Conservation (phyloP, 2,113 vertebrate species). For the Hucho hucho region DNA sequence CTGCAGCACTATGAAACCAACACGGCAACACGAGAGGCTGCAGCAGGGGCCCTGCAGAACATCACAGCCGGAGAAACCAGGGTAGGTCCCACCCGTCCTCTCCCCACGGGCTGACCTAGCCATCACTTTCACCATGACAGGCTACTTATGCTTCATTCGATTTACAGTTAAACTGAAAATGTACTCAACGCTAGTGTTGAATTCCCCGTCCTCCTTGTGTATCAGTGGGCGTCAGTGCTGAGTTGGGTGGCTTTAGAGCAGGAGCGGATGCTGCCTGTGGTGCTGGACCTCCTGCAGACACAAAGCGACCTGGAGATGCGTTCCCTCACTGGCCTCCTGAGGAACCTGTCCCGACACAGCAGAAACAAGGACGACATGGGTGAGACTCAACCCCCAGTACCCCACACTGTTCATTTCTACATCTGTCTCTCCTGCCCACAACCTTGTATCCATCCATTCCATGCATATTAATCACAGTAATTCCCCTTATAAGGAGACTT, state of each 20-base stretch:
- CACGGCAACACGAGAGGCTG: conserved; percentile 81
- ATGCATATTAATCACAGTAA: too few relatives aligned
- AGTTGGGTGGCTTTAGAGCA: conserved; percentile 87
- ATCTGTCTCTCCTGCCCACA: background rate
- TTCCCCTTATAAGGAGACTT: too few relatives aligned
- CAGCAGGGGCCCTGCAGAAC: conserved; percentile 89
- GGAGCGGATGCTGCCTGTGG: conserved; percentile 86
- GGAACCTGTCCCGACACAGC: conserved; percentile 85
- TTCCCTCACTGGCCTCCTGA: conserved; percentile 87
- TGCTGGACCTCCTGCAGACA: conserved; percentile 84
- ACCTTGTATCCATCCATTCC: too few relatives aligned
- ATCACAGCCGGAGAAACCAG: conserved; percentile 87
- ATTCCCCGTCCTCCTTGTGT: background rate
- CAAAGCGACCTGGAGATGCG: conserved; percentile 83
- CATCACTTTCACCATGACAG: background rate
- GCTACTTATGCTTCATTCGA: background rate
- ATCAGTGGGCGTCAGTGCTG: conserved; percentile 87
- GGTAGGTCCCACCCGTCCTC: conserved; percentile 65
- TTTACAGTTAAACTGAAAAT: background rate
- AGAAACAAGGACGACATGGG: conserved; percentile 89
- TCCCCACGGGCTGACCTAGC: background rate
- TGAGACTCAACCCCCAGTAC: conserved; percentile 66
- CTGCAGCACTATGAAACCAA: conserved; percentile 83
- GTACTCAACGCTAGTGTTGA: background rate
- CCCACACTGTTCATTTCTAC: too few relatives aligned